Base-by-base conservation (phyloP, 2,113 vertebrate genomes). In the Australoheros scitulus region DNA sequence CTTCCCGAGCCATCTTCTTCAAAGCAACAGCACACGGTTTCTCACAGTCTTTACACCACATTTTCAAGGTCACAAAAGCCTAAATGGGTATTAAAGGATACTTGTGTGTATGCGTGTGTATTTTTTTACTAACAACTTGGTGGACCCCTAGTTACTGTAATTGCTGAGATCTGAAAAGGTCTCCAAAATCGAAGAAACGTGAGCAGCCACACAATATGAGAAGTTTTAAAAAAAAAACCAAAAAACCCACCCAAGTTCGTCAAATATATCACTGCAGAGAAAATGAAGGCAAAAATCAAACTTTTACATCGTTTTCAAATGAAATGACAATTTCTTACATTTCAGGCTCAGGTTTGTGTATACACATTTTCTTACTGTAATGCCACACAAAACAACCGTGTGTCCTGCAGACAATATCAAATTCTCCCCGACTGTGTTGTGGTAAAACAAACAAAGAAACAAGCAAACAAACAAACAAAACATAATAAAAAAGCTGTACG, bases 21-120 rank as follows among this genome's bases (percentile, higher is more conserved):
- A 84, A 82, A 82, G 77, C 70, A 7, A 22, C n/a, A 24, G 13
- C 1, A 6, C 29, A 0, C 58, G 17, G 47, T 86, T 87, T 91
- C 87, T 90, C 87, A 76, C 81, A 88, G 78, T 58, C 77, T 81
- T 26, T 15, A 7, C 34, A 34, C 75, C 72, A 24, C 10, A 9
- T 76, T 77, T 59, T 81, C 70, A 81, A 60, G 76, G 79, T 72
- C 72, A 76, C 6, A 11, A 43, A 88, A 29, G 74, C 14, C 52
- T 11, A 60, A 60, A 34, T 1, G 56, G 10, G 8, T 57, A 50
- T 70, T 47, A 77, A 29, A 57, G 34, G 13, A 77, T 47, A 5
- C 65, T 57, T 60, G 7, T 9, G 24, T 56, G 32, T 84, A 0
- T 43, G n/a, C 24, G n/a, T 65, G n/a, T 50, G 6, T 70, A 43